phyloP scores from a whole-genome alignment of 1,140 invertebrate genomes.

The Caenorhabditis inopinata region DNA sequence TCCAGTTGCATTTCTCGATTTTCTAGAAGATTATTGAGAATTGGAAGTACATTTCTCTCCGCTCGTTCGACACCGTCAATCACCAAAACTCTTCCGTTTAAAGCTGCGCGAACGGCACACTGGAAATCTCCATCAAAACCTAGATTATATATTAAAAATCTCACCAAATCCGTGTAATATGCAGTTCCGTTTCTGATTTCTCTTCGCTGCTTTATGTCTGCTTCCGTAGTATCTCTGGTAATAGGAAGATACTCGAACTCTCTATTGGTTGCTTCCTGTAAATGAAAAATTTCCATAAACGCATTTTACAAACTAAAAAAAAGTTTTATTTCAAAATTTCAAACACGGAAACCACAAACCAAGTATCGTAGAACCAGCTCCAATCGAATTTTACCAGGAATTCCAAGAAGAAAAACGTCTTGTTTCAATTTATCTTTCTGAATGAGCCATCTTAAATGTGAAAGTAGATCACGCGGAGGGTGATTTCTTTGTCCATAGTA shows the following conservation, averaged over 20 bases:
- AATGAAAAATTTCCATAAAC: no score
- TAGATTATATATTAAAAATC: neutral
- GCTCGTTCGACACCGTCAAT: constrained; percentile 96
- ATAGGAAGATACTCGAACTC: constrained; percentile 90
- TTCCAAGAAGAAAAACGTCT: constrained; percentile 90
- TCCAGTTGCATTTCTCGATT: constrained; percentile 97
- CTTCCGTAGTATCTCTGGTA: constrained; percentile 91
- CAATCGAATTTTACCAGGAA: constrained; percentile 79
- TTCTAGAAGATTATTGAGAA: constrained; percentile 96
- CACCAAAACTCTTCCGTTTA: constrained; percentile 83
- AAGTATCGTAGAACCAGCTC: constrained; percentile 80
- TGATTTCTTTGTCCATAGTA: constrained; percentile 69
- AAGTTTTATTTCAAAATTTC: no score
- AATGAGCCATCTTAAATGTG: constrained; percentile 63
- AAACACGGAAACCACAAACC: no score
- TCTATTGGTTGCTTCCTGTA: constrained; percentile 77
- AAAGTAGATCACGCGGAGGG: constrained; percentile 55
- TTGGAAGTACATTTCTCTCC: constrained; percentile 90
- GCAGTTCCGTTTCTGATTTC: constrained; percentile 85
- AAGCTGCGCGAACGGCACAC: constrained; percentile 86
- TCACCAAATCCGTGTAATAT: constrained; percentile 87
- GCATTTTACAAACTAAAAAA: no score
- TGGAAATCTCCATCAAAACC: constrained; percentile 65
- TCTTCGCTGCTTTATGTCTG: constrained; percentile 89
- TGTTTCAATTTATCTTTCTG: constrained; percentile 78